A percentile compares a stretch with the other conserved stretches of the same genome.
phyloP scores from a whole-genome alignment of 2,113 vertebrate genomes.

The Paratilapia polleni region DNA sequence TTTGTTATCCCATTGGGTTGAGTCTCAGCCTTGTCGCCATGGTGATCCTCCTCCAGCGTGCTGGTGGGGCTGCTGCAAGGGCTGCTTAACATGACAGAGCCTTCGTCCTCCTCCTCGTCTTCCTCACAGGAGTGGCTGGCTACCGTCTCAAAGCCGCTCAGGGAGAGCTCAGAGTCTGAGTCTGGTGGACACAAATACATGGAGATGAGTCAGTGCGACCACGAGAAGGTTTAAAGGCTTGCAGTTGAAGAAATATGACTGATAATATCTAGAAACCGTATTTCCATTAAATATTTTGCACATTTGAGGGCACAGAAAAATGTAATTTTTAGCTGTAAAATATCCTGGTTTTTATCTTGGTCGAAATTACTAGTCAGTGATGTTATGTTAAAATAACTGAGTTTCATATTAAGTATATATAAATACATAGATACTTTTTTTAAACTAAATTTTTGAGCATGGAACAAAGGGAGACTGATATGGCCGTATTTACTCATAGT shows the following conservation, averaged over 20 bases:
- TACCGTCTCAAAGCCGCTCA: conserved; percentile 90
- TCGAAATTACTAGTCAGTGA: no score
- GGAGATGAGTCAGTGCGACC: not conserved
- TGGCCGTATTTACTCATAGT: no score
- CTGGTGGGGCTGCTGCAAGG: conserved; percentile 71
- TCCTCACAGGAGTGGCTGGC: conserved; percentile 83
- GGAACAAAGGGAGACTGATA: no score
- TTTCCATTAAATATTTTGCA: not conserved
- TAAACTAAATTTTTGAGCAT: no score
- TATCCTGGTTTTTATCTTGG: no score
- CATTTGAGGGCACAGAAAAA: not conserved
- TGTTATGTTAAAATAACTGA: no score
- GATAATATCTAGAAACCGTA: not conserved
- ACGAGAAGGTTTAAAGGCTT: not conserved
- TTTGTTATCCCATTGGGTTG: conserved; percentile 89
- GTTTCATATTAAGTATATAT: no score
- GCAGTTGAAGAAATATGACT: not conserved
- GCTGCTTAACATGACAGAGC: conserved; percentile 77
- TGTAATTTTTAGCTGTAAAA: not conserved
- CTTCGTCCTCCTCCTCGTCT: conserved; percentile 72
- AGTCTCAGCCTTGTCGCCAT: conserved; percentile 79
- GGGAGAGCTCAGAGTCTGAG: conserved; percentile 89
- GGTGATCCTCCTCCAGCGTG: conserved; percentile 86
- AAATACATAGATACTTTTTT: no score
- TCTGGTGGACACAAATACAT: conserved; percentile 75